A percentile compares a stretch with the other conserved stretches of the same genome.
phyloP scores from a whole-genome alignment of 2,113 vertebrate genomes.

The Elanus axillaris region DNA sequence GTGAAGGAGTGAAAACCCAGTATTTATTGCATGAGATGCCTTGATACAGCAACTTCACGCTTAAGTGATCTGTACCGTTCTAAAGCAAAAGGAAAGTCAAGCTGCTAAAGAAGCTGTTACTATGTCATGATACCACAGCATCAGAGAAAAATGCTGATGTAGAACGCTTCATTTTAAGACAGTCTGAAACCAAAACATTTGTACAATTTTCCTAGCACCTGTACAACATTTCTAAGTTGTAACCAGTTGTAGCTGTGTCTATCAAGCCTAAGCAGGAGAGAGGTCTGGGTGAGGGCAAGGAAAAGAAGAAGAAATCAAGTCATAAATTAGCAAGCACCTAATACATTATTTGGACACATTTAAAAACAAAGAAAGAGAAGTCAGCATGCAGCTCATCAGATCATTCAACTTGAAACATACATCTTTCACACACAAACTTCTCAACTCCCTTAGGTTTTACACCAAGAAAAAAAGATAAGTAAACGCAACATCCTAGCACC shows the following conservation, averaged over 20 bases:
- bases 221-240: not conserved
- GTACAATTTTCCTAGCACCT: not conserved
- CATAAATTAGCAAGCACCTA: not conserved
- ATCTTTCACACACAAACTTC: not conserved
- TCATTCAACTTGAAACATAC: not conserved
- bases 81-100: not conserved
- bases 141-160: not conserved
- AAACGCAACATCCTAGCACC: not conserved
- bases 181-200: not conserved
- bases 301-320: not conserved
- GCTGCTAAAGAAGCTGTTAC: not conserved
- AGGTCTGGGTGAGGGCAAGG: not conserved
- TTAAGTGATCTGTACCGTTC: not conserved
- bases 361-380: not conserved
- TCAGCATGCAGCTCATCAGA: not conserved
- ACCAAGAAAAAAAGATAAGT: not conserved
- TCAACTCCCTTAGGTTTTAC: not conserved
- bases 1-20: not conserved
- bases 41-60: not conserved
- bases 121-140: not conserved
- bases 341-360: not conserved
- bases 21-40: not conserved
- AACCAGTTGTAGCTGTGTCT: not conserved
- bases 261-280: too few relatives aligned
- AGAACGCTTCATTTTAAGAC: not conserved